Percentiles rank a stretch among this genome's conserved stretches.
These are phyloP conservation scores for Zoroaster sp. DNA, from an alignment of 53 echinoderm and acorn worm genomes.

Conservation along the genomic window DNA sequence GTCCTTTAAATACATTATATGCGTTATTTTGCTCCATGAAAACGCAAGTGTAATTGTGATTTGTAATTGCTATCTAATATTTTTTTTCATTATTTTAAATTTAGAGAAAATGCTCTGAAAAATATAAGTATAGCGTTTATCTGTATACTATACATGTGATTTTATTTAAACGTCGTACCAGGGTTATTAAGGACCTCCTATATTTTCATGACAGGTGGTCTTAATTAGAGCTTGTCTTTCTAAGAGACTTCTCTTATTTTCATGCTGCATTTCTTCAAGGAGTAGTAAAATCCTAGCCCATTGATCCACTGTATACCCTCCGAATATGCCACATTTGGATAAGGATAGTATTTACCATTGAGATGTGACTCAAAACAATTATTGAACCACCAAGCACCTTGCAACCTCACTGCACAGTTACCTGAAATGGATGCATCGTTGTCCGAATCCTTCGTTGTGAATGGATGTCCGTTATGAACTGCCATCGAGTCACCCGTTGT, in stretches of 20 bases:
- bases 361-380: neutral
- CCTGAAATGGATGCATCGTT: neutral
- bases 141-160: too few relatives aligned
- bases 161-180: too few relatives aligned
- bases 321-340: neutral
- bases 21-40: too few relatives aligned
- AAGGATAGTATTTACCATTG: neutral
- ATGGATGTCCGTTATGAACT: neutral
- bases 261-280: neutral
- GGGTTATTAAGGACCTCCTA: too few relatives aligned
- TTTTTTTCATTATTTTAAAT: too few relatives aligned
- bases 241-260: neutral
- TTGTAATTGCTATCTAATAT: too few relatives aligned
- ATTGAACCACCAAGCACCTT: neutral
- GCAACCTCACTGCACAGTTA: neutral
- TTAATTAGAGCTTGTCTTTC: too few relatives aligned
- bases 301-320: neutral
- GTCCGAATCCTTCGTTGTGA: neutral
- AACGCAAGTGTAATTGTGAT: too few relatives aligned
- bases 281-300: neutral
- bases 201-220: too few relatives aligned
- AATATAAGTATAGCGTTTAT: too few relatives aligned
- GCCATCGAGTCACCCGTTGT: neutral
- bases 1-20: too few relatives aligned
- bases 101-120: too few relatives aligned